These are phyloP conservation scores for Drosophila cracens DNA, from an alignment of 2,888 invertebrate genomes.

Conservation along the genomic window DNA sequence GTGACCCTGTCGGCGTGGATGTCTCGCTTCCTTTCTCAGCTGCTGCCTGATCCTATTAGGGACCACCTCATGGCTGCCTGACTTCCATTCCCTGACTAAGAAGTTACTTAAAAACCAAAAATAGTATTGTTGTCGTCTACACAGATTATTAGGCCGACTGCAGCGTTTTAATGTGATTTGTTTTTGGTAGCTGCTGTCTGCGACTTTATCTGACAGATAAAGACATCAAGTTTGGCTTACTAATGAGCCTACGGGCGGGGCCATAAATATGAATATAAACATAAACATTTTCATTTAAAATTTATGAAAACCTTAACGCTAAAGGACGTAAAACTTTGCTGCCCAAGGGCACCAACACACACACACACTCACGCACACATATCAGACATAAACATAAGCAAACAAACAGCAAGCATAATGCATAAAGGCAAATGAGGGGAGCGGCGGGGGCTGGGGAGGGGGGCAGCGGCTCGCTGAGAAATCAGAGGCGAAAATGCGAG, in stretches of 20 bases:
- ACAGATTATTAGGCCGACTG: background rate
- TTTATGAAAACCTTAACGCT: conserved; percentile 60
- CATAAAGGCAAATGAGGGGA: conserved; percentile 15
- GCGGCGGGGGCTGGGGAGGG: background rate
- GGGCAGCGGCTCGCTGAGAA: conserved; percentile 23
- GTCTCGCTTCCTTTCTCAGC: background rate
- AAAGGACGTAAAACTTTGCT: conserved; percentile 41
- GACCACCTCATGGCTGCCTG: background rate
- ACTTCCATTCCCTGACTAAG: background rate
- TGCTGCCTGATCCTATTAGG: background rate
- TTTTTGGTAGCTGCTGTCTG: background rate
- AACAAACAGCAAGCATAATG: conserved; percentile 40
- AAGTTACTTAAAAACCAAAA: background rate
- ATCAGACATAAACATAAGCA: conserved; percentile 32
- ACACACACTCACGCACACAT: background rate
- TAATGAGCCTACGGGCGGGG: conserved; percentile 51
- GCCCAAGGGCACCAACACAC: conserved; percentile 35
- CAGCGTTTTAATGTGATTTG: conserved; percentile 8
- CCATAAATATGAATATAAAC: conserved; percentile 59
- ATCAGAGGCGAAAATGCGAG: conserved; percentile 58
- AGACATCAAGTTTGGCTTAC: conserved; percentile 56
- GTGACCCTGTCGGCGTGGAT: background rate
- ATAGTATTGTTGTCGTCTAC: background rate
- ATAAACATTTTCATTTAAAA: conserved; percentile 65
- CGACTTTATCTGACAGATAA: conserved; percentile 39